Evolutionary conservation across 2,797 vertebrate species (phyloP).

Genomic region (Babyrousa celebensis): DNA sequence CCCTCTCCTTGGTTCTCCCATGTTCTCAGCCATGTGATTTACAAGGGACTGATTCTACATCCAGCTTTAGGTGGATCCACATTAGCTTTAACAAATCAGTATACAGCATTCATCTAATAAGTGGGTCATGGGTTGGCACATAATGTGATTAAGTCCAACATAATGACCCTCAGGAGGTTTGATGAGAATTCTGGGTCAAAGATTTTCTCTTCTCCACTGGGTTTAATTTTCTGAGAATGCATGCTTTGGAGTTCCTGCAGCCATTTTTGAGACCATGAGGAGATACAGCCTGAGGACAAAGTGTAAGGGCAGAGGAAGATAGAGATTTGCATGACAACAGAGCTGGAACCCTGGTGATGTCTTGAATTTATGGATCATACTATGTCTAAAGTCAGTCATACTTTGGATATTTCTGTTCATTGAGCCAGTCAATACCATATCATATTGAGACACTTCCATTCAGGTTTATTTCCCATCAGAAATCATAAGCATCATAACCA

Average conservation of each 20-base stretch:
- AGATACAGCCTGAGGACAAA: conserved; percentile 3
- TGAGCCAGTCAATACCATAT: background rate
- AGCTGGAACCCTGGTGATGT: background rate
- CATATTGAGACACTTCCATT: conserved; percentile 38
- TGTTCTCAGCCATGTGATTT: background rate
- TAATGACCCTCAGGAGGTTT: background rate
- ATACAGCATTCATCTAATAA: background rate
- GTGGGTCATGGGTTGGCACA: background rate
- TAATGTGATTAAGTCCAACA: background rate
- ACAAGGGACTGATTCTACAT: background rate
- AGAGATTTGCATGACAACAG: background rate
- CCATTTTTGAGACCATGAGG: background rate
- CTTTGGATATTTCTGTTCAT: conserved; percentile 41
- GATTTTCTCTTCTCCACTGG: background rate
- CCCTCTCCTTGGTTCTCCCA: background rate
- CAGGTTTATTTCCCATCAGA: background rate
- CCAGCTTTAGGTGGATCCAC: background rate
- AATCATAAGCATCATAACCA: conserved; percentile 48
- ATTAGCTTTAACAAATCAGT: background rate
- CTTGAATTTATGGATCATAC: conserved; percentile 48
- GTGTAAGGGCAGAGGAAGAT: background rate
- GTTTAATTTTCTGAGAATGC: background rate
- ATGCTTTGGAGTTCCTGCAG: background rate
- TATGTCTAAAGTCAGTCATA: background rate
- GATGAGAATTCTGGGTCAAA: background rate